A percentile compares a stretch with the other conserved stretches of the same genome.
These are phyloP conservation scores for Polypedilum vanderplanki DNA, from an alignment of 1,140 invertebrate genomes.

Conservation along the genomic window DNA sequence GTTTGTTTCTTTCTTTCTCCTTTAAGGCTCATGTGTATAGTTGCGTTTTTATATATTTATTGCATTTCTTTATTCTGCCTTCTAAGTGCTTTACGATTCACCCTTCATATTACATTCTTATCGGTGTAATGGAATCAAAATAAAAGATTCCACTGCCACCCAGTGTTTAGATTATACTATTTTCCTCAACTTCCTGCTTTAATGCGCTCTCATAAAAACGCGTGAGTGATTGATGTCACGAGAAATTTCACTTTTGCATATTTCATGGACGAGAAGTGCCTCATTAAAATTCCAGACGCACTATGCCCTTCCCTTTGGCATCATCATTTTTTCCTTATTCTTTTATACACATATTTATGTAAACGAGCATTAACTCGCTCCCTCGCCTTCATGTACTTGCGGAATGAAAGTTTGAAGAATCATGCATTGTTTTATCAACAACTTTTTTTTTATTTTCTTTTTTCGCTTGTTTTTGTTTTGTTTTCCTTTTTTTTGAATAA, in stretches of 20 bases:
- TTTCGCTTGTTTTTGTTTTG: no score
- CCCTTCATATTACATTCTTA: background rate
- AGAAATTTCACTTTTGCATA: conserved; percentile 6
- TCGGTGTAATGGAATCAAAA: conserved; percentile 5
- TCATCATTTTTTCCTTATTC: background rate
- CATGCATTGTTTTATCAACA: no score
- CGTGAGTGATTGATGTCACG: conserved; percentile 24
- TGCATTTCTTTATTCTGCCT: background rate
- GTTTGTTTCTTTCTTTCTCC: conserved; percentile 2
- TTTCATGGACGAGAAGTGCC: background rate
- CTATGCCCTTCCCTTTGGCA: background rate
- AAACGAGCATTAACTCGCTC: background rate
- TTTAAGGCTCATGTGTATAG: background rate
- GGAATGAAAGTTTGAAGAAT: no score
- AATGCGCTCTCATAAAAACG: background rate
- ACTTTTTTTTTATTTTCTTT: no score
- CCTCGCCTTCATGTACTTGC: background rate
- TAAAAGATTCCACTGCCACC: background rate
- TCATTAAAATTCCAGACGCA: conserved; percentile 27
- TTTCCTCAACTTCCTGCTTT: background rate
- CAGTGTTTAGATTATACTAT: background rate
- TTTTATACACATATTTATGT: conserved; percentile 9
- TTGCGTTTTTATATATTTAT: conserved; percentile 21
- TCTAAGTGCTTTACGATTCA: background rate
- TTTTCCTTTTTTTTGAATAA: no score